phyloP scores from a whole-genome alignment of 2,797 vertebrate species.

The Pipistrellus kuhlii region DNA sequence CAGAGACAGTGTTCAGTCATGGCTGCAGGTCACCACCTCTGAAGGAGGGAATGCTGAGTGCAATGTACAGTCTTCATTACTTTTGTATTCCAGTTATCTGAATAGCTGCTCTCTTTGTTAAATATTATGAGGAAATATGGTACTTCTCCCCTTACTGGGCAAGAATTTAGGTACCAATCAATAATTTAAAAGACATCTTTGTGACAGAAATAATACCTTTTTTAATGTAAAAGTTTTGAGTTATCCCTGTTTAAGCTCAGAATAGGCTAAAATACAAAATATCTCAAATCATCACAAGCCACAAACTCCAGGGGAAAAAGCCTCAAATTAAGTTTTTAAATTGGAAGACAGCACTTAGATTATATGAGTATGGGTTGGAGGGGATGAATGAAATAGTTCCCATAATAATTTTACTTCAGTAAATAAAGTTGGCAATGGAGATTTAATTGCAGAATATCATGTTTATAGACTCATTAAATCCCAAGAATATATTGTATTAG shows the following conservation, averaged over 20 bases:
- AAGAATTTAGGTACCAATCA: slow-evolving; percentile 44
- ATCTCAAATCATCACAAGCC: not conserved
- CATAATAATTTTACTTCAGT: not conserved
- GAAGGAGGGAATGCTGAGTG: slow-evolving; percentile 78
- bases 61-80: slow-evolving; percentile 77
- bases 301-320: not conserved
- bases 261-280: slow-evolving; percentile 35
- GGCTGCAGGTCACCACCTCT: slow-evolving; percentile 83
- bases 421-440: slow-evolving; percentile 23
- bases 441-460: not conserved
- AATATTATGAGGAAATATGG: slow-evolving; percentile 72
- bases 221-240: slow-evolving; percentile 47
- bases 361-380: not conserved
- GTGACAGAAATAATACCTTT: slow-evolving; percentile 26
- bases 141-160: slow-evolving; percentile 58
- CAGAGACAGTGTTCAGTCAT: slow-evolving; percentile 87
- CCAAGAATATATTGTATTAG: not conserved
- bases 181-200: slow-evolving; percentile 39
- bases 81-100: slow-evolving; percentile 67
- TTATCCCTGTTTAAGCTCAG: slow-evolving; percentile 43
- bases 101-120: slow-evolving; percentile 73
- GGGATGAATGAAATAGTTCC: not conserved
- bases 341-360: not conserved
- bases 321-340: slow-evolving; percentile 47
- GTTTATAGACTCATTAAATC: not conserved